Base-by-base conservation (phyloP, 2,888 invertebrate species). In the Nudaria mundana region DNA sequence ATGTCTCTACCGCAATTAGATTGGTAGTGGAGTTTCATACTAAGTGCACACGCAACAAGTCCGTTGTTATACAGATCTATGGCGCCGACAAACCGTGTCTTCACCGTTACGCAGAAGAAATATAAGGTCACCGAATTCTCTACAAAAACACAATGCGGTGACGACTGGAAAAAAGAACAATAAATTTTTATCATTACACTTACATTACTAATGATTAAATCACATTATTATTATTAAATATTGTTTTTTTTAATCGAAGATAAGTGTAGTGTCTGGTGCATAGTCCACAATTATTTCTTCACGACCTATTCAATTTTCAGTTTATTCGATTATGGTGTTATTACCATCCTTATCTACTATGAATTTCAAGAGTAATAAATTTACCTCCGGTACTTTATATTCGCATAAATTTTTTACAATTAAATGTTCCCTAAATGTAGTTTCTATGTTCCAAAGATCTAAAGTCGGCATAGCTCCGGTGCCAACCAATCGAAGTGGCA, bases 361-460 rank as follows among this genome's bases (percentile, higher is more conserved):
- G n/a, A n/a, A n/a, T n/a, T n/a, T n/a, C n/a, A n/a, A n/a, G n/a
- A n/a, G n/a, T n/a, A n/a, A n/a, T n/a, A n/a, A n/a, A n/a, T n/a
- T n/a, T 65, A 87, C 87, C 79, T 89, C 87, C 1, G 83, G 86
- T 25, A 82, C 79, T 57, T 83, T 75, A 48, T 91, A 90, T 44
- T 91, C 90, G 0, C 77, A 60, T 30, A 90, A 56, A 38, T 73
- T 79, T 56, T 91, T 86, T 1, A 91, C 89, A 41, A 92, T 81
- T 12, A 90, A 80, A 56, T 91, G 91, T 65, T 92, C 91, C 43
- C 86, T 83, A 62, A 93, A 93, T 1, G 93, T 91, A 2, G 81
- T 85, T 36, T 90, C 83, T 13, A 90, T 65, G 63, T 92, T 90
- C 65, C 85, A 77, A 40, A 92, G 89, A 61, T 92, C 90, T 37